Evolutionary conservation across 2,888 invertebrate genomes (phyloP).

Genomic region (Acleris laterana): DNA sequence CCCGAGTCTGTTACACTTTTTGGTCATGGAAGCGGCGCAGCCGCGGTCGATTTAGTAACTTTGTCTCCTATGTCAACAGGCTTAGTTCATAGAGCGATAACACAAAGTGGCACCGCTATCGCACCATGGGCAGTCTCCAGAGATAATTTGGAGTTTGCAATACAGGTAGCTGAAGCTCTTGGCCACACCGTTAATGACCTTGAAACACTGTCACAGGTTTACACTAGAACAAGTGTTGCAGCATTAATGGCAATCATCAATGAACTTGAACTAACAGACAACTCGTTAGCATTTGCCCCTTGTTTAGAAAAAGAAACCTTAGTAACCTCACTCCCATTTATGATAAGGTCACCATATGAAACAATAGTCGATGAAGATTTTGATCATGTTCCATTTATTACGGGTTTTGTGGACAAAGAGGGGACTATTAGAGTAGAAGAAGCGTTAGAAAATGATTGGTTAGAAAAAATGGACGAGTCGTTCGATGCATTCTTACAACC

Average conservation of each 20-base stretch:
- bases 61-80: slow-evolving; percentile 64
- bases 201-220: slow-evolving; percentile 59
- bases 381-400: slow-evolving; percentile 64
- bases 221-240: slow-evolving; percentile 60
- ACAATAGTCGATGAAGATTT: slow-evolving; percentile 57
- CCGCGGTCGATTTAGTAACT: slow-evolving; percentile 74
- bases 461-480: slow-evolving; percentile 62
- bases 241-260: slow-evolving; percentile 71
- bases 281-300: slow-evolving; percentile 72
- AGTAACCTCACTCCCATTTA: slow-evolving; percentile 54
- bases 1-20: slow-evolving; percentile 90
- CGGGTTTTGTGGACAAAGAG: slow-evolving; percentile 72
- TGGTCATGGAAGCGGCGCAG: slow-evolving; percentile 92
- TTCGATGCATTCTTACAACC: slow-evolving; percentile 68
- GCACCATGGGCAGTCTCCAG: slow-evolving; percentile 76
- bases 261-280: slow-evolving; percentile 68
- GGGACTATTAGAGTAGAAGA: slow-evolving; percentile 68
- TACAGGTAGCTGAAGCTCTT: slow-evolving; percentile 66
- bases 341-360: slow-evolving; percentile 62
- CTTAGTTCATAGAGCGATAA: slow-evolving; percentile 68
- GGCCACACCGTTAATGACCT: slow-evolving; percentile 61
- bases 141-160: slow-evolving; percentile 65
- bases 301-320: slow-evolving; percentile 65
- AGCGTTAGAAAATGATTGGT: slow-evolving; percentile 61
- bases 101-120: slow-evolving; percentile 73